Base-by-base conservation (phyloP, 2,797 vertebrate genomes). In the Botia almorhae region DNA sequence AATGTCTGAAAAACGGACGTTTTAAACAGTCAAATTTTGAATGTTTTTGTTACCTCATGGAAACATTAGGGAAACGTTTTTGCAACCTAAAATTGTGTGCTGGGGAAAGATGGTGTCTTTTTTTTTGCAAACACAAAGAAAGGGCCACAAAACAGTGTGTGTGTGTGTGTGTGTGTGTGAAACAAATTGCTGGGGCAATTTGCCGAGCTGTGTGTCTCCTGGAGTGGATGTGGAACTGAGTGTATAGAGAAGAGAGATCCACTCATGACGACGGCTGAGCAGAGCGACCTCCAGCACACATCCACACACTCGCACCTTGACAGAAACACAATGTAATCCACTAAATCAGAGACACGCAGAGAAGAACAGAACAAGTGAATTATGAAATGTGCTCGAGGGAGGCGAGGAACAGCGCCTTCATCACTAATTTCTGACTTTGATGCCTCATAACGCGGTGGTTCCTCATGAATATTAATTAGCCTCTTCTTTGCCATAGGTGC, bases 151-250 rank as follows among this genome's bases (percentile, higher is more conserved):
- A 26, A 26, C 23, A 26, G 7, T 68, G 16, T 53, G 26, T 29
- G 43, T 58, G 39, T 51, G 23, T 14, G 26, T 14, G 10, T 4
- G 23, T 19, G 2, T 74, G 55, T 58, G 48, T 78, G 51, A 77
- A 48, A 74, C 33, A 69, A 61, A 58, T 75, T 75, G 51, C 71
- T 82, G 36, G 39, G 23, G 67, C n/a, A 78, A 78, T 78, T 70
- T 78, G 17, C 23, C 2, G 2, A 80, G 51, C 69, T 21, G 10
- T 80, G 76, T 19, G 23, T 82, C 68, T 67, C 60, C 78, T 80
- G 58, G 72, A 82, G 69, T 69, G 69, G 55, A 74, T 55, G 68
- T 76, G 39, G 26, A 74, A 78, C 69, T 14, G 36, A 74, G 79
- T 65, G 48, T 46, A 4, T 69, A 84, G 68, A 65, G 39, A 68